Conservation (phyloP, 2,888 invertebrate species). For the Agrenia bidenticulata region DNA sequence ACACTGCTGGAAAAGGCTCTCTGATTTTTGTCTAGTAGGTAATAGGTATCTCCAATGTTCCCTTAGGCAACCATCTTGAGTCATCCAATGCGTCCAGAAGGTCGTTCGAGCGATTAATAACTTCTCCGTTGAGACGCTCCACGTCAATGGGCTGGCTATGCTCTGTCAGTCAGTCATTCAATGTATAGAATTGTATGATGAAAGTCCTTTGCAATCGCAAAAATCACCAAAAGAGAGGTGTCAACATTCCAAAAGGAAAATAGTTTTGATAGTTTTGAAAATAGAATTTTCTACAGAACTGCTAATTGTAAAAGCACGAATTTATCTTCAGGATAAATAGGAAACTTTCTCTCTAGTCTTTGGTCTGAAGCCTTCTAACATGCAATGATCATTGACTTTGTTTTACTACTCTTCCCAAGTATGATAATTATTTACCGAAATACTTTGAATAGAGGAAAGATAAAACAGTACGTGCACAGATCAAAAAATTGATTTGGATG, state of each 20-base stretch:
- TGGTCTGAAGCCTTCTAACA: too few relatives aligned
- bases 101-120: constrained; percentile 51
- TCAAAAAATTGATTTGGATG: too few relatives aligned
- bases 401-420: too few relatives aligned
- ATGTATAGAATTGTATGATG: constrained; percentile 46
- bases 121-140: constrained; percentile 52
- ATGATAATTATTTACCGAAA: too few relatives aligned
- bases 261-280: constrained; percentile 33
- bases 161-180: constrained; percentile 52
- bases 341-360: constrained; percentile 18
- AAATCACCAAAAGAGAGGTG: constrained; percentile 42
- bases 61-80: constrained; percentile 52
- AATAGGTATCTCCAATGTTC: constrained; percentile 53
- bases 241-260: constrained; percentile 44
- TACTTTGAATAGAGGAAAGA: too few relatives aligned
- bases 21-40: constrained; percentile 37
- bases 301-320: not conserved
- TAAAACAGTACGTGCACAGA: too few relatives aligned
- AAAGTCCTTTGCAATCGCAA: constrained; percentile 43
- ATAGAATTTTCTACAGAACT: constrained; percentile 11
- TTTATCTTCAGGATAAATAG: not conserved
- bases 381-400: too few relatives aligned
- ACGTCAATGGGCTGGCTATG: constrained; percentile 53
- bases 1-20: constrained; percentile 12
- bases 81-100: constrained; percentile 52